These are phyloP conservation scores for Cranoglanis bouderius DNA, from an alignment of 2,113 vertebrate species.

Conservation along the genomic window DNA sequence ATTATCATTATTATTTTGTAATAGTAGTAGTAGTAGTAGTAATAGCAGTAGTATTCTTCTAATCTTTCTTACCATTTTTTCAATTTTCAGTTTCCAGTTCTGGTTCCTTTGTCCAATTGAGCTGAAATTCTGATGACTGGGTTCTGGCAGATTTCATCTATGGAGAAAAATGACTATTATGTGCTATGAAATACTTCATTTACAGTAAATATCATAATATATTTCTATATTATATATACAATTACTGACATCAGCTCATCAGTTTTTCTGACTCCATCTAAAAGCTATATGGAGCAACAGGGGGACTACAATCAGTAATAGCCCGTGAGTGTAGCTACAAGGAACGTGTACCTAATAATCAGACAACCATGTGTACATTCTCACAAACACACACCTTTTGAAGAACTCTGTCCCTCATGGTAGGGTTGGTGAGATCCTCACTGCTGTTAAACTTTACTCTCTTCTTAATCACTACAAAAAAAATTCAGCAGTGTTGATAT, in stretches of 20 bases:
- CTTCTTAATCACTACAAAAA: background rate
- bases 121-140: background rate
- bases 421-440: background rate
- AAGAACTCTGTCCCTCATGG: too few relatives aligned
- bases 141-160: background rate
- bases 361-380: background rate
- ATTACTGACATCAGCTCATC: too few relatives aligned
- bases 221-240: too few relatives aligned
- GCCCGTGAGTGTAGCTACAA: too few relatives aligned
- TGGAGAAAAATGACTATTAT: background rate
- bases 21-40: too few relatives aligned
- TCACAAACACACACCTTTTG: slow-evolving; percentile 3
- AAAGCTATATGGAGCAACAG: too few relatives aligned
- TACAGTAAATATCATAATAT: background rate
- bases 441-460: background rate
- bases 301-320: too few relatives aligned
- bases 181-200: background rate
- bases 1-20: too few relatives aligned
- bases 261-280: too few relatives aligned
- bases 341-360: background rate
- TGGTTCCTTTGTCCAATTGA: slow-evolving; percentile 1
- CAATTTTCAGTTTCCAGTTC: background rate
- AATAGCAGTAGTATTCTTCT: background rate
- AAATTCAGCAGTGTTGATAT: background rate
- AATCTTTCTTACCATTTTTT: background rate